These are phyloP conservation scores for Apis laboriosa DNA, from an alignment of 1,140 invertebrate genomes.

Conservation along the genomic window DNA sequence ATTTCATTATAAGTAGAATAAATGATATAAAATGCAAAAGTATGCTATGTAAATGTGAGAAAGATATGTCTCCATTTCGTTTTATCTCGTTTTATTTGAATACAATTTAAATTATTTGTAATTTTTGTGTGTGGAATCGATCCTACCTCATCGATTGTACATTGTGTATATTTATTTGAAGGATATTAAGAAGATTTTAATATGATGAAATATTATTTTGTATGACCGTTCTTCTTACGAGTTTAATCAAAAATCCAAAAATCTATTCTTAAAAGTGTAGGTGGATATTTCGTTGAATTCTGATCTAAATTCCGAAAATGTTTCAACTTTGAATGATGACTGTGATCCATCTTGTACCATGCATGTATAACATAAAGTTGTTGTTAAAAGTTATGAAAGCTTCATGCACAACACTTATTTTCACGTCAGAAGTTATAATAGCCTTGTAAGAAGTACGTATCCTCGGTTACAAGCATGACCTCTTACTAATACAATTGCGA, in stretches of 20 bases:
- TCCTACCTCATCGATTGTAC: too few relatives aligned
- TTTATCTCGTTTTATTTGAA: too few relatives aligned
- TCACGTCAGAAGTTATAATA: slow-evolving; percentile 4
- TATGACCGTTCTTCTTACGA: not conserved
- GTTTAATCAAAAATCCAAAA: not conserved
- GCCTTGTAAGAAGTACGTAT: not conserved
- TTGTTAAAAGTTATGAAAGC: not conserved
- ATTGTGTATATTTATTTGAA: too few relatives aligned
- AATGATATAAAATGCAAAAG: too few relatives aligned
- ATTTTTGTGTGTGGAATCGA: too few relatives aligned
- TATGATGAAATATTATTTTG: too few relatives aligned
- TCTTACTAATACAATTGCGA: not conserved
- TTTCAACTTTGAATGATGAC: not conserved
- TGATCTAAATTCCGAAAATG: not conserved
- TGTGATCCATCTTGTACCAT: not conserved
- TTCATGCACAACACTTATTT: not conserved
- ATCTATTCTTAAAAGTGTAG: not conserved
- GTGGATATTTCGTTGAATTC: not conserved
- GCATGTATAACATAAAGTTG: not conserved
- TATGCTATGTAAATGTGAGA: too few relatives aligned
- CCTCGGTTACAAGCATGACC: not conserved
- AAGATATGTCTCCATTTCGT: too few relatives aligned
- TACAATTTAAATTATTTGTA: too few relatives aligned
- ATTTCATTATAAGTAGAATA: too few relatives aligned
- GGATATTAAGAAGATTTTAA: too few relatives aligned